Conservation (phyloP, 1,140 invertebrate species). For the Harpegnathos saltator region DNA sequence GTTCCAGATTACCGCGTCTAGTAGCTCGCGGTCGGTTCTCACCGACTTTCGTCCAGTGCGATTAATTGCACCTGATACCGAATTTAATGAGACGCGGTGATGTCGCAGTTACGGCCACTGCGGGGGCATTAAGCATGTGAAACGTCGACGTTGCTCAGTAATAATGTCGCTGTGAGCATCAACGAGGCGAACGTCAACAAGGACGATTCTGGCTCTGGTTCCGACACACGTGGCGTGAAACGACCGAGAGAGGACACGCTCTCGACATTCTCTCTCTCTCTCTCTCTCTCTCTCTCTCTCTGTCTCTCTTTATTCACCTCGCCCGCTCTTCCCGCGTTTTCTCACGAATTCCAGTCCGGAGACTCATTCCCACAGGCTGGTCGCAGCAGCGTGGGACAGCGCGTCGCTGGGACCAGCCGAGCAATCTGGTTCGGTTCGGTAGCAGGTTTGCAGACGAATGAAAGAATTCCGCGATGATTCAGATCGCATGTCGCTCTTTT, state of each 20-base stretch:
- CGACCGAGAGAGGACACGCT: neutral
- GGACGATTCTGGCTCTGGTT: neutral
- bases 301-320: too few species aligned
- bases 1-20: too few species aligned
- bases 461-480: constrained; percentile 64
- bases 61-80: too few species aligned
- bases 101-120: too few species aligned
- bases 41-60: too few species aligned
- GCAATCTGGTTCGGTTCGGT: constrained; percentile 72
- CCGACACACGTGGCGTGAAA: neutral
- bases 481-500: neutral
- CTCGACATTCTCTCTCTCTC: too few species aligned
- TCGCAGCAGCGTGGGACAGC: constrained; percentile 73
- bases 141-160: too few species aligned
- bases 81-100: too few species aligned
- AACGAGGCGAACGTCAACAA: too few species aligned
- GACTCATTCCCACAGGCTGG: constrained; percentile 65
- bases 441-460: constrained; percentile 68
- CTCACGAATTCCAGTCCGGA: constrained; percentile 52
- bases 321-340: constrained; percentile 17
- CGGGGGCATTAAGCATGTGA: too few species aligned
- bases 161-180: too few species aligned
- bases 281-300: neutral
- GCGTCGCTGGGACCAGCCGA: constrained; percentile 64
- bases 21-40: too few species aligned